These are phyloP conservation scores for Petromus typicus DNA, from an alignment of 2,113 vertebrate genomes.

Conservation along the genomic window DNA sequence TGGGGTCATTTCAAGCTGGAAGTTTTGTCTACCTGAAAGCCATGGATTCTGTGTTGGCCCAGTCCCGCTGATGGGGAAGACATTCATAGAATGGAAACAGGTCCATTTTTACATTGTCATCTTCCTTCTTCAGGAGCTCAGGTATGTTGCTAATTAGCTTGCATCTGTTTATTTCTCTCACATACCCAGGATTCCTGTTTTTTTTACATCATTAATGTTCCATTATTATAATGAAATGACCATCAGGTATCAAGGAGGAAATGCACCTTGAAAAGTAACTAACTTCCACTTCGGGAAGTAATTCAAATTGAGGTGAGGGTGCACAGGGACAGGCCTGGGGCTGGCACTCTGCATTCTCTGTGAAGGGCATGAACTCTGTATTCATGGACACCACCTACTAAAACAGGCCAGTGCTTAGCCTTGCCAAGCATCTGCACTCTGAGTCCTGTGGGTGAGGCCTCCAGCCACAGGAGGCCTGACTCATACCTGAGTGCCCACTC, in stretches of 20 bases:
- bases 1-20: no score
- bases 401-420: no score
- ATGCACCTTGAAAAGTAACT: accelerated
- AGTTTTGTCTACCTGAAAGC: not conserved
- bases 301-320: not conserved
- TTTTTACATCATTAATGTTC: not conserved
- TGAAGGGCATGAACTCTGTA: not conserved
- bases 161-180: not conserved
- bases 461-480: no score
- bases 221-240: not conserved
- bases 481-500: no score
- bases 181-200: not conserved
- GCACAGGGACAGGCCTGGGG: no score
- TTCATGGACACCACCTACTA: no score
- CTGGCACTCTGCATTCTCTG: not conserved
- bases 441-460: not conserved
- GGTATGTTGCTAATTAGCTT: not conserved
- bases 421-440: not conserved
- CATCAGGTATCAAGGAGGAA: no score
- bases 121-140: not conserved
- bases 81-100: no score
- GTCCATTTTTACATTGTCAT: not conserved
- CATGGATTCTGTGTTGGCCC: not conserved
- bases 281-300: not conserved
- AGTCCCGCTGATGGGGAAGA: not conserved